Evolutionary conservation across 1,140 invertebrate species (phyloP).

Genomic region (Habropoda laboriosa): DNA sequence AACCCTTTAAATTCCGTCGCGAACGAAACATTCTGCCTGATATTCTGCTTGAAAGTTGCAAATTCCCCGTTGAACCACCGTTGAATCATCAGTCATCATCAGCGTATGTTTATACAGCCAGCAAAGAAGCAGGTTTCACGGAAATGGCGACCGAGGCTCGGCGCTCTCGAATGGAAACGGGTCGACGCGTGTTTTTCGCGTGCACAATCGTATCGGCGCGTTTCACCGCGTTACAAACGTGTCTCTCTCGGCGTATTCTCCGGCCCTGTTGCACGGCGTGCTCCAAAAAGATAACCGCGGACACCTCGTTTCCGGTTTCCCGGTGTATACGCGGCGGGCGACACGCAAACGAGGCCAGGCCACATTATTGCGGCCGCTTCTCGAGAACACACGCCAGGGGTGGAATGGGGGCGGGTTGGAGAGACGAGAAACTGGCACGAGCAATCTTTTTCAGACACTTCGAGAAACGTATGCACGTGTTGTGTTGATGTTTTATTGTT

Average conservation of each 20-base stretch:
- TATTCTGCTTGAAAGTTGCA: too few relatives aligned
- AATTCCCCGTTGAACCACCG: too few relatives aligned
- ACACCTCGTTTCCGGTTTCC: constrained; percentile 63
- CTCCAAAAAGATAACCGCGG: constrained; percentile 73
- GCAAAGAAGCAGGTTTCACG: not conserved
- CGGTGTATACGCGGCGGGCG: constrained; percentile 34
- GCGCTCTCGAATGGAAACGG: not conserved
- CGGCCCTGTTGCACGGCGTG: constrained; percentile 43
- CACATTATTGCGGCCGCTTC: constrained; percentile 34
- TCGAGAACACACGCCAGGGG: not conserved
- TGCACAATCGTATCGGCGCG: constrained; percentile 27
- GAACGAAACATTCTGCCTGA: too few relatives aligned
- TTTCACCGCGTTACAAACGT: constrained; percentile 30
- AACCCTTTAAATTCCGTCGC: too few relatives aligned
- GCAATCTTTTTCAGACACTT: constrained; percentile 30
- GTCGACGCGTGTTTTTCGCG: constrained; percentile 18
- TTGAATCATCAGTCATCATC: too few relatives aligned
- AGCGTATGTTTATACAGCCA: too few relatives aligned
- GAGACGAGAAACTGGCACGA: constrained; percentile 13
- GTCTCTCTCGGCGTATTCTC: not conserved
- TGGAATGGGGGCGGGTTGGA: not conserved
- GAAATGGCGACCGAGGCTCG: not conserved
- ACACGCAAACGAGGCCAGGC: constrained; percentile 54
- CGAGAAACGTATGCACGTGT: not conserved
- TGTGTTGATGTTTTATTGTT: not conserved